phyloP scores from a whole-genome alignment of 2,113 vertebrate species.

The Sciurus niger region DNA sequence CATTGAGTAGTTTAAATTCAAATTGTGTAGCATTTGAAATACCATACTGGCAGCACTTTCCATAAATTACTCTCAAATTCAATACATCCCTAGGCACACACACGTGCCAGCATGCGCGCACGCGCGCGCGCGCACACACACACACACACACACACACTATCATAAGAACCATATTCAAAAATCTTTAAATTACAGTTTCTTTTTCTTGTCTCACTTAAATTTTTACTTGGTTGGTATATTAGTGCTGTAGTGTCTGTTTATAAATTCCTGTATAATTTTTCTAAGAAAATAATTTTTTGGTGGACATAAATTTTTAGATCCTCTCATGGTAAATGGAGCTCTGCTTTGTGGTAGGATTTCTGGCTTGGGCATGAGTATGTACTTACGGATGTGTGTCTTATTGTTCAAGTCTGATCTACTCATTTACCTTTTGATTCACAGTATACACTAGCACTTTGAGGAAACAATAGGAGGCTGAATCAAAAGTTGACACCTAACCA shows the following conservation, averaged over 20 bases:
- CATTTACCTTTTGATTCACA: neutral
- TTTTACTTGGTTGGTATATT: conserved; percentile 87
- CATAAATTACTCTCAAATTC: conserved; percentile 91
- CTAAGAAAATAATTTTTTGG: conserved; percentile 79
- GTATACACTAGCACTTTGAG: neutral
- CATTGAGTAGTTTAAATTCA: conserved; percentile 92
- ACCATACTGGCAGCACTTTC: conserved; percentile 89
- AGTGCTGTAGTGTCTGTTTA: conserved; percentile 84
- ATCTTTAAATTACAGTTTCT: conserved; percentile 88
- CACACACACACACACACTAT: conserved; percentile 82
- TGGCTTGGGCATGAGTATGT: neutral
- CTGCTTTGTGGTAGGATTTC: conserved; percentile 7
- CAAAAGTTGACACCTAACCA: neutral
- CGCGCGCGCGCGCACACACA: conserved; percentile 70
- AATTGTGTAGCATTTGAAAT: conserved; percentile 90
- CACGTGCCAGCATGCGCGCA: neutral
- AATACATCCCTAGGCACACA: conserved; percentile 85
- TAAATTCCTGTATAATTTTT: conserved; percentile 84
- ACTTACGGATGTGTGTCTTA: neutral
- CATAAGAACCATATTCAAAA: conserved; percentile 6
- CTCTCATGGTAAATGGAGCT: neutral
- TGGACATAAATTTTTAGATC: conserved; percentile 70
- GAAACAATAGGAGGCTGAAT: neutral
- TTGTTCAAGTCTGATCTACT: neutral
- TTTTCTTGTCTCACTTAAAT: conserved; percentile 87